Evolutionary conservation across 1,140 invertebrate genomes (phyloP).

Genomic region (Drosophila prosaltans): DNA sequence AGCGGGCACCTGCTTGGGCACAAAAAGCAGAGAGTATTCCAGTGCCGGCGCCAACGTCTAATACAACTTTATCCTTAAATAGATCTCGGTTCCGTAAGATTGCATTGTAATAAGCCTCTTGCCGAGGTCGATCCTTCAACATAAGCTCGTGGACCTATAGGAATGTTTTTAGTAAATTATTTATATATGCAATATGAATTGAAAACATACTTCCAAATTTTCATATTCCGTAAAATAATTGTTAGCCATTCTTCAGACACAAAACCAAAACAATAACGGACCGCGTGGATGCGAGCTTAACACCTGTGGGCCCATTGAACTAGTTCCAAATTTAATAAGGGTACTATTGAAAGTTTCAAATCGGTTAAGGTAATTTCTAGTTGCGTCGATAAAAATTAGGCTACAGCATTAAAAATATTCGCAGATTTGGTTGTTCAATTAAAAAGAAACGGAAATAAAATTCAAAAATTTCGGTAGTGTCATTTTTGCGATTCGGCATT

Average conservation of each 20-base stretch:
- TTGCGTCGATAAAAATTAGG: too few species aligned
- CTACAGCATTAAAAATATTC: too few species aligned
- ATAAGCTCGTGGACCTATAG: conserved; percentile 90
- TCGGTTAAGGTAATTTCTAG: too few species aligned
- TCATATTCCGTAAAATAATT: conserved; percentile 73
- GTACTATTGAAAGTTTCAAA: too few species aligned
- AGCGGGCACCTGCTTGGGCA: conserved; percentile 95
- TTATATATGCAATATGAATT: background rate
- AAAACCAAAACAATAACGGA: conserved; percentile 15
- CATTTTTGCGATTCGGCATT: too few species aligned
- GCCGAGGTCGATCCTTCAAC: conserved; percentile 91
- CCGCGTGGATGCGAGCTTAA: background rate
- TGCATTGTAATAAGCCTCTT: conserved; percentile 91
- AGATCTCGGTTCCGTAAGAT: conserved; percentile 89
- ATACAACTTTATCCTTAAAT: conserved; percentile 90
- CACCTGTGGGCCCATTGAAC: background rate
- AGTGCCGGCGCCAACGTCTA: conserved; percentile 99
- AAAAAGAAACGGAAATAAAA: too few species aligned
- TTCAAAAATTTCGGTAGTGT: too few species aligned
- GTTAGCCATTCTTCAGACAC: conserved; percentile 30
- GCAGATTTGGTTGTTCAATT: too few species aligned
- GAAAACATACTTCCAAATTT: conserved; percentile 57
- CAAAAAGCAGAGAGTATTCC: conserved; percentile 98
- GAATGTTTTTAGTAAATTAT: background rate
- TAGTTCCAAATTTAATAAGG: too few species aligned